Evolutionary conservation across 2,888 invertebrate species (phyloP).

Genomic region (Cylindroiulus punctatus): DNA sequence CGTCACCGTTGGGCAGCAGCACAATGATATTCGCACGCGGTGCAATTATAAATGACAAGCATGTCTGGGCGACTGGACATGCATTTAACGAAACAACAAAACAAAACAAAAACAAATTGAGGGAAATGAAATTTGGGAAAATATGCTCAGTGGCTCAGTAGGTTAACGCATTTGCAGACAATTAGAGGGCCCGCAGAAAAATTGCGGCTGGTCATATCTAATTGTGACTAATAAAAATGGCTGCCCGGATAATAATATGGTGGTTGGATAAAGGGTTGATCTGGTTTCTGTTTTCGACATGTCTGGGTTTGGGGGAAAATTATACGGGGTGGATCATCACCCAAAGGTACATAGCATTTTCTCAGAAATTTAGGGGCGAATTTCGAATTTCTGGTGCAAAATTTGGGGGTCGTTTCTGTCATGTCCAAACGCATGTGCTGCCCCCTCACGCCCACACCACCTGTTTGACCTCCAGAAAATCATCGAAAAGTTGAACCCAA

Average conservation of each 20-base stretch:
- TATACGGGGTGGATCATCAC: neutral
- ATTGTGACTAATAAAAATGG: neutral
- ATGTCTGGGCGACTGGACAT: neutral
- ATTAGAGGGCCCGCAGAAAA: neutral
- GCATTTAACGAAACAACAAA: neutral
- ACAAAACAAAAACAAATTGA: neutral
- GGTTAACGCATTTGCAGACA: constrained; percentile 13
- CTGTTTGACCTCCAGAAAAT: neutral
- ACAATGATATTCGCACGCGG: neutral
- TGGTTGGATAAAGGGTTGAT: neutral
- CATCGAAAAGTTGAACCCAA: neutral
- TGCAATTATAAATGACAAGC: constrained; percentile 7
- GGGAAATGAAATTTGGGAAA: neutral
- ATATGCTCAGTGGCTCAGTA: neutral
- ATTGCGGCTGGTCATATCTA: neutral
- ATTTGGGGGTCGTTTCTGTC: too few relatives aligned
- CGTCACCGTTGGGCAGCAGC: neutral
- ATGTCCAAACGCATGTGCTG: neutral
- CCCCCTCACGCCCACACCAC: neutral
- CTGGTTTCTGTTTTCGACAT: constrained; percentile 23
- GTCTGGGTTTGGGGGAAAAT: neutral
- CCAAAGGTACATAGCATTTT: neutral
- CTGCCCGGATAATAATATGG: neutral
- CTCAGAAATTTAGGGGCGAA: neutral
- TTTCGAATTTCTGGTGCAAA: neutral